Evolutionary conservation across 2,113 vertebrate genomes (phyloP).

Genomic region (Platichthys stellatus): DNA sequence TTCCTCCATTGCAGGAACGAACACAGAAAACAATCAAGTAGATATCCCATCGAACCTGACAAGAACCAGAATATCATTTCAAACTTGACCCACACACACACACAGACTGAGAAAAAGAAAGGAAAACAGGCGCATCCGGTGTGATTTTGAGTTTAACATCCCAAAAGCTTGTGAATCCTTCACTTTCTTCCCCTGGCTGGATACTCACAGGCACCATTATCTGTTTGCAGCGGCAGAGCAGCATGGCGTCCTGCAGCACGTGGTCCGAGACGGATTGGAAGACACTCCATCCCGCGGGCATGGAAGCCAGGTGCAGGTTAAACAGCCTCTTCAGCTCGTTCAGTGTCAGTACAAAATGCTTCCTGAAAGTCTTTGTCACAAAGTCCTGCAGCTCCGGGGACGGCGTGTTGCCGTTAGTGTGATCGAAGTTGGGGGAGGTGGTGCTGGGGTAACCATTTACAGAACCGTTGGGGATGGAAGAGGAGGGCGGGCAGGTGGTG

Average conservation of each 20-base stretch:
- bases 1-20: too few species aligned
- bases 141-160: not conserved
- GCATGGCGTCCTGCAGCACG: slow-evolving; percentile 92
- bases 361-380: slow-evolving; percentile 89
- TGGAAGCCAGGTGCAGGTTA: slow-evolving; percentile 93
- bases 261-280: slow-evolving; percentile 94
- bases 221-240: slow-evolving; percentile 92
- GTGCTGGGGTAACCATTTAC: slow-evolving; percentile 83
- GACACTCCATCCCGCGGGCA: slow-evolving; percentile 88
- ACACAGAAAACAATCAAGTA: too few species aligned
- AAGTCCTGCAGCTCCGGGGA: slow-evolving; percentile 91
- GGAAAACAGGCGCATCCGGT: not conserved
- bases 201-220: slow-evolving; percentile 98
- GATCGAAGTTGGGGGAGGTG: slow-evolving; percentile 66
- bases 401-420: slow-evolving; percentile 78
- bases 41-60: too few species aligned
- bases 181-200: not conserved
- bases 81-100: too few species aligned
- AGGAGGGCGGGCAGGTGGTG: slow-evolving; percentile 69
- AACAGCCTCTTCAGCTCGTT: slow-evolving; percentile 96
- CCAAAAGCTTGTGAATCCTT: not conserved
- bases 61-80: too few species aligned
- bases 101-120: not conserved
- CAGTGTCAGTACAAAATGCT: slow-evolving; percentile 93
- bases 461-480: slow-evolving; percentile 80